Conservation (phyloP, 2,888 invertebrate species). For the Buathra laborator region DNA sequence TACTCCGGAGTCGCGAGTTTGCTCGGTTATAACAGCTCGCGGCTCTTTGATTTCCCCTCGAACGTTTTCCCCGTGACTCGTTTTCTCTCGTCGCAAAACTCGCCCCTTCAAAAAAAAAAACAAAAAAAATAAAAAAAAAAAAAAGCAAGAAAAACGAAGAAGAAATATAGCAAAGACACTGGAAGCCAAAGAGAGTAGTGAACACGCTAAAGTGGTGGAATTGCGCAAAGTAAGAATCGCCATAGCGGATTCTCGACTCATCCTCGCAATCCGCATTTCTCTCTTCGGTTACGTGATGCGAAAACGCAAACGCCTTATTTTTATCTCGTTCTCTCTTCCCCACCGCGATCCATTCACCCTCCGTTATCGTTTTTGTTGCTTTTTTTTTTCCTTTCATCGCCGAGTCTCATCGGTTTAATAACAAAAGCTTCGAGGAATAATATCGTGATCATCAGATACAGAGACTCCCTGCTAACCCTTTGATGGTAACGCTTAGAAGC, state of each 20-base stretch:
- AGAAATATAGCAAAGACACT: slow-evolving; percentile 19
- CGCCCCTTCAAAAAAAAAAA: slow-evolving; percentile 22
- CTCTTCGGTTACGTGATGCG: slow-evolving; percentile 52
- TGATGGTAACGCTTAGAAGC: neutral
- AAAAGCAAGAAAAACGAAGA: neutral
- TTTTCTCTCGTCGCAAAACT: slow-evolving; percentile 30
- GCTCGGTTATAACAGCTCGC: slow-evolving; percentile 1
- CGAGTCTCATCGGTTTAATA: neutral
- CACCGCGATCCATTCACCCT: neutral
- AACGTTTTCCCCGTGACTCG: slow-evolving; percentile 55
- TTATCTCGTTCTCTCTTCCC: neutral
- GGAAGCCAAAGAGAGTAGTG: neutral
- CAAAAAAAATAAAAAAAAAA: neutral
- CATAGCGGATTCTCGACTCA: slow-evolving; percentile 53
- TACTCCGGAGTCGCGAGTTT: slow-evolving; percentile 10
- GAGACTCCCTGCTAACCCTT: neutral
- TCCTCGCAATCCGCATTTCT: slow-evolving; percentile 35
- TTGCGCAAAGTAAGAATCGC: slow-evolving; percentile 54
- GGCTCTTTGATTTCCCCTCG: slow-evolving; percentile 54
- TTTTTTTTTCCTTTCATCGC: neutral
- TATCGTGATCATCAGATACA: neutral
- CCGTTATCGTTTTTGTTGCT: neutral
- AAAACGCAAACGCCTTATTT: slow-evolving; percentile 43
- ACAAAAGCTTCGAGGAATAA: neutral
- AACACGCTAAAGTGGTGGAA: slow-evolving; percentile 26